Conservation (phyloP, 2,888 invertebrate genomes). For the Adelphocoris suturalis region DNA sequence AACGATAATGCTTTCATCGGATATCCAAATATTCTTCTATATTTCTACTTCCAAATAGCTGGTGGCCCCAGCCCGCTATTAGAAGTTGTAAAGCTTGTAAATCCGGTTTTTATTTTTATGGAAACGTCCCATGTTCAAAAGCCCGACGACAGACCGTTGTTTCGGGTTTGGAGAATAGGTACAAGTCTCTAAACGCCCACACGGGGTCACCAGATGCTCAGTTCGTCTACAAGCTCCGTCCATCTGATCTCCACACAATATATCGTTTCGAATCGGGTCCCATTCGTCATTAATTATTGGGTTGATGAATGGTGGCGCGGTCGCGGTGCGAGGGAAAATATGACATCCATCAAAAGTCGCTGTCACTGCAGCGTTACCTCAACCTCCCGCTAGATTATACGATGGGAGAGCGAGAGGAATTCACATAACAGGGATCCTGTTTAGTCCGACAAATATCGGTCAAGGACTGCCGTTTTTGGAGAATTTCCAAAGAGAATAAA, state of each 20-base stretch:
- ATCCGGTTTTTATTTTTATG: conserved; percentile 36
- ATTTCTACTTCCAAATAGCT: neutral
- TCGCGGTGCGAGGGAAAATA: neutral
- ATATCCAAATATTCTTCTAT: neutral
- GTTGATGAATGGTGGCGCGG: conserved; percentile 48
- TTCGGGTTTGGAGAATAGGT: neutral
- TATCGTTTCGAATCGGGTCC: conserved; percentile 36
- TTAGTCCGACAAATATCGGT: neutral
- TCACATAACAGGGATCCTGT: neutral
- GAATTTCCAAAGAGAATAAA: too few relatives aligned
- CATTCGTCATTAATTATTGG: conserved; percentile 49
- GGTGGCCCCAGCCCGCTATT: neutral
- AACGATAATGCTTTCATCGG: neutral
- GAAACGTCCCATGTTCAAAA: neutral
- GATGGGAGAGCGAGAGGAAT: neutral
- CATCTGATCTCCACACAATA: conserved; percentile 46
- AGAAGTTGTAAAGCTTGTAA: conserved; percentile 32
- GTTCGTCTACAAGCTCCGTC: neutral
- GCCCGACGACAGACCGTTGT: neutral
- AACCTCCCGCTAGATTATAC: neutral
- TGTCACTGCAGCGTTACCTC: conserved; percentile 23
- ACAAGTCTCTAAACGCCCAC: conserved; percentile 2
- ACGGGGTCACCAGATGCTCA: neutral
- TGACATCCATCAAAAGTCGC: conserved; percentile 38
- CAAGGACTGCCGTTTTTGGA: neutral